phyloP scores from a whole-genome alignment of 1,140 invertebrate genomes.

The Caerostris extrusa region DNA sequence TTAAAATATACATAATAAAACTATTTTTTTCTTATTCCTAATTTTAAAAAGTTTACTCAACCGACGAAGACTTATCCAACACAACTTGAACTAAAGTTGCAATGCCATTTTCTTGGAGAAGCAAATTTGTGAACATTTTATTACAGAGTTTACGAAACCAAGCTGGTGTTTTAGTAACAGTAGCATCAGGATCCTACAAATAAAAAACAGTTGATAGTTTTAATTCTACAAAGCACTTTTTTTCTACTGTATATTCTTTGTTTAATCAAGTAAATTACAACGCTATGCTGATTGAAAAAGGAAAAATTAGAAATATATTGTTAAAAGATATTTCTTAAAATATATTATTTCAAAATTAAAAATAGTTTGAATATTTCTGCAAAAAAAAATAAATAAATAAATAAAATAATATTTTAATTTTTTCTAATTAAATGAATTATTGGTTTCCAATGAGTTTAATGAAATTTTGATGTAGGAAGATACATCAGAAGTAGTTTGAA shows the following conservation, averaged over 20 bases:
- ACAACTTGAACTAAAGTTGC: constrained; percentile 51
- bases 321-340: neutral
- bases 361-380: too few relatives aligned
- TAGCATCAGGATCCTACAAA: neutral
- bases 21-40: neutral
- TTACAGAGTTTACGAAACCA: constrained; percentile 60
- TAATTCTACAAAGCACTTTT: too few relatives aligned
- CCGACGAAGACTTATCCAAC: constrained; percentile 53
- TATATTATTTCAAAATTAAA: neutral
- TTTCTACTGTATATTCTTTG: neutral
- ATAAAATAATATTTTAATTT: too few relatives aligned
- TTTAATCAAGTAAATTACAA: neutral
- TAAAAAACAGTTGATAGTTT: neutral
- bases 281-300: too few relatives aligned
- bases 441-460: too few relatives aligned
- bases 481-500: too few relatives aligned
- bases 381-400: too few relatives aligned
- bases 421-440: too few relatives aligned
- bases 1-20: too few relatives aligned
- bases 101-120: constrained; percentile 64
- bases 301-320: too few relatives aligned
- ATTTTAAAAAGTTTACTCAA: constrained; percentile 4
- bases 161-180: neutral
- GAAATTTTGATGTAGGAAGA: too few relatives aligned
- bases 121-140: constrained; percentile 44